A percentile compares a stretch with the other conserved stretches of the same genome.
These are phyloP conservation scores for Tinea semifulvella DNA, from an alignment of 2,888 invertebrate species.

Conservation along the genomic window DNA sequence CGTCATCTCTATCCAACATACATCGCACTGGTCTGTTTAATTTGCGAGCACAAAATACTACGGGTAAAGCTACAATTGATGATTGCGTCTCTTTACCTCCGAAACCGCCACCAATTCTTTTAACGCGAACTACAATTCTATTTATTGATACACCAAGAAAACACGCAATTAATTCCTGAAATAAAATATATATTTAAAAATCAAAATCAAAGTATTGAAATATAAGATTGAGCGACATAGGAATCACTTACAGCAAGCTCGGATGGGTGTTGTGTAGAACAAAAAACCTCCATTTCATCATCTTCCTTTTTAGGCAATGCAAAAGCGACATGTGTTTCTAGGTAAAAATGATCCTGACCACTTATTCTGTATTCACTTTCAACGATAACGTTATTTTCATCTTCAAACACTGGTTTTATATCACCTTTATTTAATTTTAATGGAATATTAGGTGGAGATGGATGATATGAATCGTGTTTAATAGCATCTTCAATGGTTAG, in stretches of 20 bases:
- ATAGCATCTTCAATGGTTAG: constrained; percentile 83
- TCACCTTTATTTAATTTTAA: constrained; percentile 63
- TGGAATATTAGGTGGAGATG: constrained; percentile 36
- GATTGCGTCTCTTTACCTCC: constrained; percentile 84
- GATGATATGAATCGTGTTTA: constrained; percentile 66
- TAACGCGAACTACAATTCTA: constrained; percentile 72
- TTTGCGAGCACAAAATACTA: constrained; percentile 76
- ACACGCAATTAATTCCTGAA: constrained; percentile 66
- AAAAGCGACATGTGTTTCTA: constrained; percentile 75
- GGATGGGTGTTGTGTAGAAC: constrained; percentile 76
- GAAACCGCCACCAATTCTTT: constrained; percentile 88
- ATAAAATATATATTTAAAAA: not conserved
- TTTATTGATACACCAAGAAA: constrained; percentile 70
- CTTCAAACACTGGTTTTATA: constrained; percentile 64
- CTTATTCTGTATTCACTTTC: constrained; percentile 74
- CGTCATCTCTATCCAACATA: constrained; percentile 85
- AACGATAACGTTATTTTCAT: constrained; percentile 69
- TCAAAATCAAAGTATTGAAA: not conserved
- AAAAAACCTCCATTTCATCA: constrained; percentile 77
- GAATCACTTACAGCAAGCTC: constrained; percentile 57
- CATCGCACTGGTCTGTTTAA: constrained; percentile 75
- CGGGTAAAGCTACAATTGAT: constrained; percentile 66
- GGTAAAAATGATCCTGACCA: constrained; percentile 89
- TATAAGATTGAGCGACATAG: not conserved
- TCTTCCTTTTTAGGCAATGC: constrained; percentile 71